Percentiles rank a stretch among this genome's conserved stretches.
Conservation (phyloP, 35 echinoderm and acorn worm species). For the Ophiothrix spiculata region DNA sequence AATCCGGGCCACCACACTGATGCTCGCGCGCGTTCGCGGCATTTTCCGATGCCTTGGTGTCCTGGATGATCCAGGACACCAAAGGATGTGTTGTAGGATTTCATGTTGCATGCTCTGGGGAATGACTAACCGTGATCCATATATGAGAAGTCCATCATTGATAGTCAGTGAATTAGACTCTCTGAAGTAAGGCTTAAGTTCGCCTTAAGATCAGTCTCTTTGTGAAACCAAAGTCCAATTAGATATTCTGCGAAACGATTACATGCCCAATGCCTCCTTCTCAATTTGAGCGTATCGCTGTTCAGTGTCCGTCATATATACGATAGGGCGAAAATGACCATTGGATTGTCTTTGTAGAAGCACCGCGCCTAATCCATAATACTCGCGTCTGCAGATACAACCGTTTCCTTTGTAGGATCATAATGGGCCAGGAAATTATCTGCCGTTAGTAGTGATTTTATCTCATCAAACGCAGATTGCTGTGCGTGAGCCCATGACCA, state of each 20-base stretch:
- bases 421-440: conserved; percentile 26
- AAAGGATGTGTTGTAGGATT: conserved; percentile 28
- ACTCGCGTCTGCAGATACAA: conserved; percentile 55
- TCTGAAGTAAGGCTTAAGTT: conserved; percentile 15
- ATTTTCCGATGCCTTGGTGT: conserved; percentile 18
- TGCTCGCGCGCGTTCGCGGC: too few species aligned
- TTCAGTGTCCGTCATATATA: conserved; percentile 53
- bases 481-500: conserved; percentile 37
- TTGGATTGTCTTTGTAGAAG: conserved; percentile 45
- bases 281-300: conserved; percentile 60
- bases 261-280: too few species aligned
- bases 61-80: conserved; percentile 40
- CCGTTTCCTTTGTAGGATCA: conserved; percentile 44
- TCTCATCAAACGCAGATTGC: conserved; percentile 36
- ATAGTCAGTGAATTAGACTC: background rate
- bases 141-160: conserved; percentile 9
- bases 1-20: conserved; percentile 80
- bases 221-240: conserved; percentile 35
- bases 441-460: conserved; percentile 14
- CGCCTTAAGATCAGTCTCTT: conserved; percentile 9
- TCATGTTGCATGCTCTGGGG: conserved; percentile 9
- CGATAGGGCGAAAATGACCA: conserved; percentile 37
- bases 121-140: conserved; percentile 43
- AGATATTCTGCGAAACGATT: too few species aligned
- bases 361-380: conserved; percentile 45